Evolutionary conservation across 2,888 invertebrate genomes (phyloP).

Genomic region (Prenolepis imparis): DNA sequence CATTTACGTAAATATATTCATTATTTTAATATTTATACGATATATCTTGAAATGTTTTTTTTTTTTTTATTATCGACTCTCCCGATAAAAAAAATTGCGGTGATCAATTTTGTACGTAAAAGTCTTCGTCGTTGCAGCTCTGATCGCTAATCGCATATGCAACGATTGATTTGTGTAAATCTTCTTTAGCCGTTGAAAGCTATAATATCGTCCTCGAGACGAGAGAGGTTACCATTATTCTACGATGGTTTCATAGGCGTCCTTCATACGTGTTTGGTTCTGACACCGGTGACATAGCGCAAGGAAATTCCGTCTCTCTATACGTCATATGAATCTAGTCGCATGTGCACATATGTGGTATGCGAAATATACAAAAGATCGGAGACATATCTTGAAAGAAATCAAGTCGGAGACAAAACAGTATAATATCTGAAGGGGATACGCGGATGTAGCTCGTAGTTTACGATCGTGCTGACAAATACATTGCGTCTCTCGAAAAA

Average conservation of each 20-base stretch:
- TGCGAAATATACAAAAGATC: conserved; percentile 4
- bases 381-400: neutral
- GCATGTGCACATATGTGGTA: neutral
- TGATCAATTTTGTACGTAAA: neutral
- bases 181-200: conserved; percentile 41
- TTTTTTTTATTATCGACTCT: neutral
- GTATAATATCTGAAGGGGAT: neutral
- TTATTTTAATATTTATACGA: neutral
- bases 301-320: conserved; percentile 66
- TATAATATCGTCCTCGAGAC: conserved; percentile 52
- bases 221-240: conserved; percentile 65
- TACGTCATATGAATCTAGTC: conserved; percentile 61
- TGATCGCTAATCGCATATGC: neutral
- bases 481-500: neutral
- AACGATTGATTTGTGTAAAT: conserved; percentile 3
- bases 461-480: conserved; percentile 13
- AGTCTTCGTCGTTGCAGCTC: neutral
- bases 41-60: neutral
- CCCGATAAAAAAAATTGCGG: neutral
- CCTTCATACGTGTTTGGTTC: conserved; percentile 64
- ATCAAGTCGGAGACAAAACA: conserved; percentile 8
- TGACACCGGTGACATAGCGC: conserved; percentile 67
- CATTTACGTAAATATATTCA: neutral
- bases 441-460: neutral
- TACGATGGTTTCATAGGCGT: conserved; percentile 66